These are phyloP conservation scores for Prietella phreatophila DNA, from an alignment of 2,113 vertebrate genomes.

Conservation along the genomic window DNA sequence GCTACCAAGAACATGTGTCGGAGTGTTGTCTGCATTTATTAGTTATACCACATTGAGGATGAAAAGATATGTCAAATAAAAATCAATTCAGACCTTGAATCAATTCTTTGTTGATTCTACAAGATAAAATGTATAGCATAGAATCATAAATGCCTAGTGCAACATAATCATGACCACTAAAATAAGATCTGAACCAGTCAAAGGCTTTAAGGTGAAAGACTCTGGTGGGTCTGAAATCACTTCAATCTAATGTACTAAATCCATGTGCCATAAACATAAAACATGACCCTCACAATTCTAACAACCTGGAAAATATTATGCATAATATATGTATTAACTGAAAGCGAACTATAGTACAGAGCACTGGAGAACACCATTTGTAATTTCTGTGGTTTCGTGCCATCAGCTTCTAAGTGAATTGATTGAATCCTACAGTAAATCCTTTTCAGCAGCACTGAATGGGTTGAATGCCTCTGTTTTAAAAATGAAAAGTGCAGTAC, in stretches of 20 bases:
- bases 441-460: conserved; percentile 14
- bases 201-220: neutral
- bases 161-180: neutral
- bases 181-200: neutral
- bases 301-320: neutral
- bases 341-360: neutral
- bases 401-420: conserved; percentile 25
- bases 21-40: neutral
- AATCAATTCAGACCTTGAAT: neutral
- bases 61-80: neutral
- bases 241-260: neutral
- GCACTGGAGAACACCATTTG: neutral
- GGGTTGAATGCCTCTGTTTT: conserved; percentile 21
- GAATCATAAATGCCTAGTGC: conserved; percentile 11
- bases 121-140: neutral
- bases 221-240: neutral
- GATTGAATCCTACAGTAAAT: conserved; percentile 32
- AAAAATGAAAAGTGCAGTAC: conserved; percentile 19
- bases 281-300: neutral
- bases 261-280: neutral
- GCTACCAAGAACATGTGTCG: neutral
- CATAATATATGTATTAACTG: conserved; percentile 1
- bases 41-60: neutral
- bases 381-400: conserved; percentile 21
- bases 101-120: conserved; percentile 3